Evolutionary conservation across 2,113 vertebrate genomes (phyloP), one percentile per base, ranked within the genome.

Genomic region (Phaethornis superciliosus): DNA sequence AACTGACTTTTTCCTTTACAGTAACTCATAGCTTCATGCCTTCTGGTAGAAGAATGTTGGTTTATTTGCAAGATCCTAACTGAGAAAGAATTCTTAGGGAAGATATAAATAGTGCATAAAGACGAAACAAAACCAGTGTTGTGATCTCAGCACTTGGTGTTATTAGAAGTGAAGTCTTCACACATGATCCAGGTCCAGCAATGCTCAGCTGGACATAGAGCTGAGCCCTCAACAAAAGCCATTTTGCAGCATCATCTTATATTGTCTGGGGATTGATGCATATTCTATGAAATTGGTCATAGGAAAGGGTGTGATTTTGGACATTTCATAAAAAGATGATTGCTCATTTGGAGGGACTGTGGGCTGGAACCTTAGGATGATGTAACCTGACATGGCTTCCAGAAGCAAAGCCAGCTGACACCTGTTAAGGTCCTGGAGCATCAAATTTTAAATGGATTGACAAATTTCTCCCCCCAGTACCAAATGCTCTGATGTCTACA

Each of bases 341-440:
- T 75, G 24, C 10, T 90, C 74, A 33, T 80, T 47, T 85, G 75
- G 71, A 87, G 51, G 63, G 6, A 47, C 47, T 67, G 46, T 1
- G 21, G 59, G 37, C 28, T 51, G 72, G 52, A 55, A 56, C 65
- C 74, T 81, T 35, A 58, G 85, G 74, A 49, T 92, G 65, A 6
- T 40, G 69, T 71, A 37, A 88, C 35, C 79, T 46, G 70, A 87
- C 54, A 40, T 1, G 5, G 56, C 59, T 87, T 87, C 71, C 64
- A 82, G 71, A 85, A 88, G 64, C 44, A 58, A 60, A 10, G 46
- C 75, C 89, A 93, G 4, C 24, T 77, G 85, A 94, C 82, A 95
- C 95, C 76, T 91, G 81, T 68, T 80, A 56, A 91, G 64, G 85
- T 64, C 71, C 79, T 63, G 72, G 51, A 64, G 63, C 44, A 49